Conservation (phyloP, 1,140 invertebrate genomes). For the Leguminivora glycinivorella region DNA sequence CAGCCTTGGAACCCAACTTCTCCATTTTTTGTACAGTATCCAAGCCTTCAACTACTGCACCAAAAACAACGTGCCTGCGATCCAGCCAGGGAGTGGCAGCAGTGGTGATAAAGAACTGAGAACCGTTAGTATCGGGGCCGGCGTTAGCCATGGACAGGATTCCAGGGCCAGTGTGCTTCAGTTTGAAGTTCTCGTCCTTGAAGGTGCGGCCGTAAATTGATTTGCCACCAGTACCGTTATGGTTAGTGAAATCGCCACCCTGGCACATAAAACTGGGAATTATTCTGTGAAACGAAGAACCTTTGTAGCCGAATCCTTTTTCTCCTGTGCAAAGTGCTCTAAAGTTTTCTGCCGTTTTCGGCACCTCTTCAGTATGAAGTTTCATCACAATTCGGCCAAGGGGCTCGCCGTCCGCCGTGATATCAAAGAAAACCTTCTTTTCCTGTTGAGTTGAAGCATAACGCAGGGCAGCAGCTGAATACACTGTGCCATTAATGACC, state of each 20-base stretch:
- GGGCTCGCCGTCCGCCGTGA: constrained; percentile 82
- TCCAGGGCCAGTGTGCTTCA: constrained; percentile 87
- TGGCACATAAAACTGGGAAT: constrained; percentile 95
- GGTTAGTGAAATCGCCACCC: constrained; percentile 88
- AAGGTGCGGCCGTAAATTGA: constrained; percentile 90
- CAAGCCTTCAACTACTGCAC: constrained; percentile 89
- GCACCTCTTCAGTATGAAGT: constrained; percentile 85
- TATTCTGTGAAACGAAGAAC: constrained; percentile 89
- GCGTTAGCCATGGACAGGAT: constrained; percentile 90
- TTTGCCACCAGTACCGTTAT: constrained; percentile 90
- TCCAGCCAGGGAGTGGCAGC: constrained; percentile 90
- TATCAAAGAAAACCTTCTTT: constrained; percentile 73
- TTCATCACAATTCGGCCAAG: constrained; percentile 87
- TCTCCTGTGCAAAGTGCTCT: constrained; percentile 89
- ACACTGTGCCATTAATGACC: constrained; percentile 61
- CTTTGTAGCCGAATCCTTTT: constrained; percentile 89
- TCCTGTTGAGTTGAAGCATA: constrained; percentile 66
- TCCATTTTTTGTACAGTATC: constrained; percentile 88
- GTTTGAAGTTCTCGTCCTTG: constrained; percentile 89
- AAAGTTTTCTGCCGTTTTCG: constrained; percentile 90
- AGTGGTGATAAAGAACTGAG: constrained; percentile 92
- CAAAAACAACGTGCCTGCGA: constrained; percentile 93
- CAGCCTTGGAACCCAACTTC: constrained; percentile 85
- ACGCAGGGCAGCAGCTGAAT: constrained; percentile 66
- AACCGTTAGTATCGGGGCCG: constrained; percentile 89